These are phyloP conservation scores for Papilio protenor DNA, from an alignment of 2,888 invertebrate genomes.

Conservation along the genomic window DNA sequence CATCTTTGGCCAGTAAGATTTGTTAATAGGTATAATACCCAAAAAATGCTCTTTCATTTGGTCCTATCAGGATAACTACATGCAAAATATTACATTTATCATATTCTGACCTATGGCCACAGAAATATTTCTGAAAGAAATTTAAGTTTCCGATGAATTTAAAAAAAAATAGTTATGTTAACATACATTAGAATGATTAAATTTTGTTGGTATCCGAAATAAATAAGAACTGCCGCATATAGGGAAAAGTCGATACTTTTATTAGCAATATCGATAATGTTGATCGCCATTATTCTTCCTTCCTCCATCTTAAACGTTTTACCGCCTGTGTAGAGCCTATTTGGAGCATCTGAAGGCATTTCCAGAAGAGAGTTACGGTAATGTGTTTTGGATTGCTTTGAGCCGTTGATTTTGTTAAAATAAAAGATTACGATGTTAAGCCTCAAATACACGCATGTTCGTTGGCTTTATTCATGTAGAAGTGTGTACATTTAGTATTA, in stretches of 20 bases:
- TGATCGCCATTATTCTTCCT: conserved; percentile 41
- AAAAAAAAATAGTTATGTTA: not conserved
- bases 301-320: conserved; percentile 42
- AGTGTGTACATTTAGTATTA: not conserved
- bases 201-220: not conserved
- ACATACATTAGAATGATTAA: not conserved
- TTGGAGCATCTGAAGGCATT: conserved; percentile 36
- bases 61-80: too few species aligned
- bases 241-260: conserved; percentile 27
- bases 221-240: not conserved
- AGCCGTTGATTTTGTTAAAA: conserved; percentile 26
- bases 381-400: conserved; percentile 39
- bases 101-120: too few species aligned
- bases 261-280: conserved; percentile 38
- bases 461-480: not conserved
- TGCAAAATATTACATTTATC: too few species aligned
- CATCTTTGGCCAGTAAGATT: too few species aligned
- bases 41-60: too few species aligned
- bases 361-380: conserved; percentile 37
- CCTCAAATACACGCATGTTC: not conserved
- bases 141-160: too few species aligned
- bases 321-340: conserved; percentile 41
- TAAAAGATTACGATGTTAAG: conserved; percentile 5
- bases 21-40: too few species aligned
- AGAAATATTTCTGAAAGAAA: too few species aligned